Percentiles rank a stretch among this genome's conserved stretches.
Conservation (phyloP, 2,797 vertebrate species). For the Myotis planiceps region DNA sequence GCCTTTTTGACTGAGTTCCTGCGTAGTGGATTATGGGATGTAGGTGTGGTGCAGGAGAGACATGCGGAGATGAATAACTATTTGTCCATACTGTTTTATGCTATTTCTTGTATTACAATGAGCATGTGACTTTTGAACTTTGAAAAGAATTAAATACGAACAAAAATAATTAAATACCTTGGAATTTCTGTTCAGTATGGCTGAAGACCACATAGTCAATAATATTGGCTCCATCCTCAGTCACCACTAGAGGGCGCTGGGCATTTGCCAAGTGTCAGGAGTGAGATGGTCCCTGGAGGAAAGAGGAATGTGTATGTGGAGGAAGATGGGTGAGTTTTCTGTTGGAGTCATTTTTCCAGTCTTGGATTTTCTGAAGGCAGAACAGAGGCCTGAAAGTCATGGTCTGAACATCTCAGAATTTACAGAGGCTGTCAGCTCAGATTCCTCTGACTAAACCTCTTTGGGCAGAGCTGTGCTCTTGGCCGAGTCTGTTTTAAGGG, state of each 20-base stretch:
- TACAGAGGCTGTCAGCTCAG: background rate
- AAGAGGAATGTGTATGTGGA: background rate
- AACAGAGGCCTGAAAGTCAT: background rate
- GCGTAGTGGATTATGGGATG: background rate
- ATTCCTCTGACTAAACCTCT: background rate
- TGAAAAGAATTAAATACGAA: background rate
- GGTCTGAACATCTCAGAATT: background rate
- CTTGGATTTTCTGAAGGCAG: slow-evolving; percentile 36
- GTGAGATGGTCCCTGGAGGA: background rate
- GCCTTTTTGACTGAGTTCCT: background rate
- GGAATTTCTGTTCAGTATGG: background rate
- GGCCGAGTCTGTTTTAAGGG: background rate
- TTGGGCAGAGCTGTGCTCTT: background rate
- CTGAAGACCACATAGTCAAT: background rate
- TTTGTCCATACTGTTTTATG: background rate
- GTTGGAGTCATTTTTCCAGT: background rate
- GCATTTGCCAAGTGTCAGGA: background rate
- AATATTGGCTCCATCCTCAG: fast-evolving
- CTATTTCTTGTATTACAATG: background rate
- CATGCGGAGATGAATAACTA: background rate
- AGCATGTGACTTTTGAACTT: background rate
- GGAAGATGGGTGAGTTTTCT: background rate
- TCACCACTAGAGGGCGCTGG: background rate
- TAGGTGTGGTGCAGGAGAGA: background rate
- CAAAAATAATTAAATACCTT: background rate